These are phyloP conservation scores for Apodemia zela DNA, from an alignment of 2,888 invertebrate species.

Conservation along the genomic window DNA sequence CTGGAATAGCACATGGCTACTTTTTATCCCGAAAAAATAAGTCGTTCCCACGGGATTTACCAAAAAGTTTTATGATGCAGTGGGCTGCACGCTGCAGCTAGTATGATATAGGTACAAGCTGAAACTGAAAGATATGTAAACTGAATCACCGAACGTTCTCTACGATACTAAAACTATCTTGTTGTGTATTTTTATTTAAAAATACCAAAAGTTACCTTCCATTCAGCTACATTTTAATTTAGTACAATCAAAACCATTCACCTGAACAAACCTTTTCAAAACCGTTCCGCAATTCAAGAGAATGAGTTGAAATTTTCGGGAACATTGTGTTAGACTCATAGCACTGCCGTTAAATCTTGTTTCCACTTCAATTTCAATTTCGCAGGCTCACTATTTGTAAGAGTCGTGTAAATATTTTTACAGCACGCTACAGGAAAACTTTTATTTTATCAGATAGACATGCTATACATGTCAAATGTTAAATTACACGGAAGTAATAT, in stretches of 20 bases:
- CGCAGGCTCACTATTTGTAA: slow-evolving; percentile 12
- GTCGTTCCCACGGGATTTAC: no score
- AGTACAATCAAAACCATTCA: neutral
- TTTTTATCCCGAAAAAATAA: no score
- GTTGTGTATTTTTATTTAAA: no score
- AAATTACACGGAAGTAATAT: neutral
- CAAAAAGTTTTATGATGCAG: no score
- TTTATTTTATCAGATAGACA: neutral
- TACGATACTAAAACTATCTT: no score
- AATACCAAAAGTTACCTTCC: neutral
- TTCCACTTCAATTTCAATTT: slow-evolving; percentile 15
- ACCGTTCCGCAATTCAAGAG: neutral
- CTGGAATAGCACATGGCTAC: no score
- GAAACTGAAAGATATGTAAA: no score
- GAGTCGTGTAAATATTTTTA: slow-evolving; percentile 14
- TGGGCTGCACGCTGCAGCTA: no score
- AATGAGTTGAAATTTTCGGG: slow-evolving; percentile 7
- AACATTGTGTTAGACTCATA: slow-evolving; percentile 14
- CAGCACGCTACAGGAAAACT: neutral
- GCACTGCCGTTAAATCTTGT: slow-evolving; percentile 13
- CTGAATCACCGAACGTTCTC: no score
- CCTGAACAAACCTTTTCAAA: slow-evolving; percentile 8
- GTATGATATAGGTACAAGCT: no score
- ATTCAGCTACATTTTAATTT: neutral
- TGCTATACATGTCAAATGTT: neutral